Percentiles rank a stretch among this genome's conserved stretches.
These are phyloP conservation scores for Mastomys coucha DNA, from an alignment of 2,113 vertebrate species.

Conservation along the genomic window DNA sequence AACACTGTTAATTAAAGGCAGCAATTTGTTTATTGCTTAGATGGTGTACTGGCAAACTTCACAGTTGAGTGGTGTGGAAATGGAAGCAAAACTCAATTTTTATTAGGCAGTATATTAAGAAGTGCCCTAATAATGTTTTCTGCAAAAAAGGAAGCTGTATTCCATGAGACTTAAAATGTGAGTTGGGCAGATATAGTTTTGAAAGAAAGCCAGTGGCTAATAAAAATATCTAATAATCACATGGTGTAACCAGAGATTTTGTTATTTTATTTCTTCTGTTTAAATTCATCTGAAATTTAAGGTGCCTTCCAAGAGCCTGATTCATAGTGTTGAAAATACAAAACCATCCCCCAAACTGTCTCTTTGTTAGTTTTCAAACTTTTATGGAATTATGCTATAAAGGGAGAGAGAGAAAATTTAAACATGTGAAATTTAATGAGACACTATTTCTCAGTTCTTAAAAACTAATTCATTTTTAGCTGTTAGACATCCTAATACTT, in stretches of 20 bases:
- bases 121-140: not conserved
- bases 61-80: slow-evolving; percentile 52
- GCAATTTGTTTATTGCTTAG: slow-evolving; percentile 36
- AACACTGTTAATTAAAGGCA: slow-evolving; percentile 35
- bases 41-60: not conserved
- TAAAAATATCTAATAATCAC: slow-evolving; percentile 23
- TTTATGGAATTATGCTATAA: not conserved
- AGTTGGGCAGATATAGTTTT: not conserved
- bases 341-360: not conserved
- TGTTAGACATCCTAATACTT: not conserved
- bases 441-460: not conserved
- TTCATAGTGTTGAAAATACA: not conserved
- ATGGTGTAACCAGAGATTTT: not conserved
- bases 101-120: slow-evolving; percentile 41
- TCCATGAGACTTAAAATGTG: not conserved
- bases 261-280: slow-evolving; percentile 24
- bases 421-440: not conserved
- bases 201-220: slow-evolving; percentile 35
- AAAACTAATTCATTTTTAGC: not conserved
- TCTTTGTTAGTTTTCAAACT: not conserved
- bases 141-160: not conserved
- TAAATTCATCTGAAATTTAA: not conserved
- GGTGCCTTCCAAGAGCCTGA: not conserved
- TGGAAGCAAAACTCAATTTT: slow-evolving; percentile 56
- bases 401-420: not conserved